phyloP scores from a whole-genome alignment of 2,797 vertebrate species.

The Bucorvus abyssinicus region DNA sequence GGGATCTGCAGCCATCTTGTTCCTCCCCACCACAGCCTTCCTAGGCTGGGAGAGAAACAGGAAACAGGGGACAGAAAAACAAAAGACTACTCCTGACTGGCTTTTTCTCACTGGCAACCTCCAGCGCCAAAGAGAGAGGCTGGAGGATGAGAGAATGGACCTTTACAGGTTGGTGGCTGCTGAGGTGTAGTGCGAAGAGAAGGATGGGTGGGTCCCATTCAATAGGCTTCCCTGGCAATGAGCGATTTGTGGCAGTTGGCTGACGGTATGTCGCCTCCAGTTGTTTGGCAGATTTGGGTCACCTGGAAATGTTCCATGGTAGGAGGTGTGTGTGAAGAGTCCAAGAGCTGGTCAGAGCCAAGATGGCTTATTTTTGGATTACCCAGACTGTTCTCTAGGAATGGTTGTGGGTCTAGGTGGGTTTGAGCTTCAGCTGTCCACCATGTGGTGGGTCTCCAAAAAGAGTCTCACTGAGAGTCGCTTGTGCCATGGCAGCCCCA shows the following conservation, averaged over 20 bases:
- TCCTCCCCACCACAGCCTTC: not conserved
- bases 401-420: not conserved
- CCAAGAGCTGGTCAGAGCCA: not conserved
- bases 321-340: accelerated
- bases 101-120: not conserved
- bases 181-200: too few species aligned
- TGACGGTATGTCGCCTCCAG: not conserved
- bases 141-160: not conserved
- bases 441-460: accelerated
- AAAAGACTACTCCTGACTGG: not conserved
- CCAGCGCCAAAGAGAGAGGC: not conserved
- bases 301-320: not conserved
- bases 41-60: too few species aligned
- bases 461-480: not conserved
- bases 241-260: not conserved
- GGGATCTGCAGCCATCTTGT: not conserved
- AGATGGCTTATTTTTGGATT: not conserved
- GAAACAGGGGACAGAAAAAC: not conserved
- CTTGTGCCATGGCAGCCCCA: not conserved
- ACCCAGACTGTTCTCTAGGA: not conserved
- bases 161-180: not conserved
- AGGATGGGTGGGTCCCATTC: accelerated
- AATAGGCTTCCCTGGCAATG: accelerated
- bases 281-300: not conserved
- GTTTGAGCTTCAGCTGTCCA: not conserved